These are phyloP conservation scores for Teleiodes luculella DNA, from an alignment of 2,888 invertebrate genomes.

Conservation along the genomic window DNA sequence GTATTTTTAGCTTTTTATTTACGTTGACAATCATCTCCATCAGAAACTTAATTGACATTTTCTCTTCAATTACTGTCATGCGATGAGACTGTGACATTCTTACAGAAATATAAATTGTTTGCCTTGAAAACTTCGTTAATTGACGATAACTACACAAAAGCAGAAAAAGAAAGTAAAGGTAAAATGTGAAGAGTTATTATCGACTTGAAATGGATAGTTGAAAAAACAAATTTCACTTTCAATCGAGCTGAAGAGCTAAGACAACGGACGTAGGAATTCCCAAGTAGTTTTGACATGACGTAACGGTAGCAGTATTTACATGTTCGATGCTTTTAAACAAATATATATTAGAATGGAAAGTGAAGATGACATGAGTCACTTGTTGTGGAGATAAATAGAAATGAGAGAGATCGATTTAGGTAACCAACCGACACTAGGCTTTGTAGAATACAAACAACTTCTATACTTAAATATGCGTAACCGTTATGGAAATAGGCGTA, in stretches of 20 bases:
- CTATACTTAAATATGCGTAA: not conserved
- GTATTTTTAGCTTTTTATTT: not conserved
- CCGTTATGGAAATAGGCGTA: not conserved
- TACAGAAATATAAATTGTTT: not conserved
- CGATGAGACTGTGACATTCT: not conserved
- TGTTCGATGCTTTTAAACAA: conserved; percentile 31
- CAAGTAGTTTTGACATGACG: conserved; percentile 21
- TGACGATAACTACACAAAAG: not conserved
- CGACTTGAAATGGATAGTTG: not conserved
- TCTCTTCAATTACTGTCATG: conserved; percentile 3
- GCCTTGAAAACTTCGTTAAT: not conserved
- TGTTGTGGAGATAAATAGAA: conserved; percentile 5
- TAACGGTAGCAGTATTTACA: conserved; percentile 31
- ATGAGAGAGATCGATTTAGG: conserved; percentile 10
- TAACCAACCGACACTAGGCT: conserved; percentile 3
- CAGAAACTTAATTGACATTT: conserved; percentile 1
- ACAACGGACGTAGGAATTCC: conserved; percentile 24
- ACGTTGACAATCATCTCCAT: not conserved
- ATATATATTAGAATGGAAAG: conserved; percentile 29
- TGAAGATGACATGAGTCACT: conserved; percentile 21
- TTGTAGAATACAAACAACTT: not conserved
- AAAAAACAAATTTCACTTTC: conserved; percentile 35
- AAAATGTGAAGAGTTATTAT: conserved; percentile 1
- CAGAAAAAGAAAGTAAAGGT: conserved; percentile 11
- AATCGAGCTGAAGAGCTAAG: conserved; percentile 34